Evolutionary conservation across 2,888 invertebrate genomes (phyloP).

Genomic region (Mallateleia sp.): DNA sequence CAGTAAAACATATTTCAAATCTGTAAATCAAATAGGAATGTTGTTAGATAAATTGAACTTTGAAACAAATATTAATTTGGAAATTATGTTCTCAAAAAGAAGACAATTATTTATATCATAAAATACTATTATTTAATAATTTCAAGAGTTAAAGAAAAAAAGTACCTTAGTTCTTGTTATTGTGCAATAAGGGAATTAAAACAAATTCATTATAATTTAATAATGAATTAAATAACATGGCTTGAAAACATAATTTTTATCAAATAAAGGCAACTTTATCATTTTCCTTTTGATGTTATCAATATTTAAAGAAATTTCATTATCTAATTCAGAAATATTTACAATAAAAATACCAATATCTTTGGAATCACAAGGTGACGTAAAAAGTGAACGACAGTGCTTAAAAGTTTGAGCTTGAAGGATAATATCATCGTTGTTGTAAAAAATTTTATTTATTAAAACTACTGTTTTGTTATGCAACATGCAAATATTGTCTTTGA

Average conservation of each 20-base stretch:
- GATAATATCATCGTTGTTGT: background rate
- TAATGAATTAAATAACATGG: too few species aligned
- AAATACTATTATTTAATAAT: too few species aligned
- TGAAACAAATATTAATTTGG: too few species aligned
- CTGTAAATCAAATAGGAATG: too few species aligned
- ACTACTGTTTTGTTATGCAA: background rate
- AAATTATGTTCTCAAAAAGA: too few species aligned
- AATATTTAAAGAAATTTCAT: background rate
- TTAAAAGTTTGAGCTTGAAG: background rate
- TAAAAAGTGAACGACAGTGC: background rate
- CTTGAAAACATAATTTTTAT: background rate
- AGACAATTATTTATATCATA: too few species aligned
- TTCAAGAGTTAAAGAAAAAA: too few species aligned
- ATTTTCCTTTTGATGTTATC: background rate
- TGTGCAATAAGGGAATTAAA: slow-evolving; percentile 4
- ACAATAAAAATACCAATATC: slow-evolving; percentile 7
- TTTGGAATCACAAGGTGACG: slow-evolving; percentile 18
- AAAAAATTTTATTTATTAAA: background rate
- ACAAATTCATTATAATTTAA: background rate
- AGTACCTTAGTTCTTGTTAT: too few species aligned
- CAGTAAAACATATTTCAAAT: too few species aligned
- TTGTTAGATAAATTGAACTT: too few species aligned
- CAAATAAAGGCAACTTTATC: background rate
- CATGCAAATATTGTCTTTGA: slow-evolving; percentile 7
- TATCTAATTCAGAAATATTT: background rate